Conservation (phyloP, 2,797 vertebrate species). For the Cryptoblepharus egeriae region DNA sequence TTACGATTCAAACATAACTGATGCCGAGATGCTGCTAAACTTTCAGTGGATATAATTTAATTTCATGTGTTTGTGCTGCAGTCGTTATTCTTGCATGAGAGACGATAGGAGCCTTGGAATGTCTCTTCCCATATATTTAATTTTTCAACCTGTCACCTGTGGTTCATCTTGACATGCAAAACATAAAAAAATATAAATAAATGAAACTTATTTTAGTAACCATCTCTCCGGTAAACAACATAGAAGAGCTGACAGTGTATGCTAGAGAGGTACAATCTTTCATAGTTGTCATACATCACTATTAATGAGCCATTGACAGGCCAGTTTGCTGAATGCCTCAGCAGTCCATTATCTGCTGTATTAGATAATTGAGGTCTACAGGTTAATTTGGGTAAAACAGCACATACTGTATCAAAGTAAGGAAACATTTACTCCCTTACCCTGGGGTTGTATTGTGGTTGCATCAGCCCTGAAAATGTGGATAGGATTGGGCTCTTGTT, state of each 20-base stretch:
- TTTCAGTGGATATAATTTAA: slow-evolving; percentile 20
- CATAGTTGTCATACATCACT: not conserved
- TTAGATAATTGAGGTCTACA: slow-evolving; percentile 29
- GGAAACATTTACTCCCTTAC: too few relatives aligned
- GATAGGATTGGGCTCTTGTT: too few relatives aligned
- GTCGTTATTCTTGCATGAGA: slow-evolving; percentile 4
- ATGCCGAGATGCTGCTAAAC: slow-evolving; percentile 14
- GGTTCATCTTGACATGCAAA: not conserved
- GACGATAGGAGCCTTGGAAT: slow-evolving; percentile 1
- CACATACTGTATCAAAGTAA: not conserved
- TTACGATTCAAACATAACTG: slow-evolving; percentile 38
- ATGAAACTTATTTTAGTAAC: not conserved
- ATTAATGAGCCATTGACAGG: slow-evolving; percentile 12
- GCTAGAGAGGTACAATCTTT: not conserved
- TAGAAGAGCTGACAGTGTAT: not conserved
- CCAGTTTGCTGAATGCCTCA: slow-evolving; percentile 14
- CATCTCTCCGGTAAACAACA: slow-evolving; percentile 1
- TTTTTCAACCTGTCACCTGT: not conserved
- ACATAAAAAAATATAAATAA: not conserved
- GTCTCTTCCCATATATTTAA: slow-evolving; percentile 2
- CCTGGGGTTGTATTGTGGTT: too few relatives aligned
- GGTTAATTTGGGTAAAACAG: slow-evolving; percentile 23
- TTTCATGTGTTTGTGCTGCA: not conserved
- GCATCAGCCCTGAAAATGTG: too few relatives aligned
- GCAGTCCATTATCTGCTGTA: slow-evolving; percentile 1